Percentiles rank a stretch among this genome's conserved stretches.
Conservation (phyloP, 2,888 invertebrate genomes). For the Drosophila neutralis region DNA sequence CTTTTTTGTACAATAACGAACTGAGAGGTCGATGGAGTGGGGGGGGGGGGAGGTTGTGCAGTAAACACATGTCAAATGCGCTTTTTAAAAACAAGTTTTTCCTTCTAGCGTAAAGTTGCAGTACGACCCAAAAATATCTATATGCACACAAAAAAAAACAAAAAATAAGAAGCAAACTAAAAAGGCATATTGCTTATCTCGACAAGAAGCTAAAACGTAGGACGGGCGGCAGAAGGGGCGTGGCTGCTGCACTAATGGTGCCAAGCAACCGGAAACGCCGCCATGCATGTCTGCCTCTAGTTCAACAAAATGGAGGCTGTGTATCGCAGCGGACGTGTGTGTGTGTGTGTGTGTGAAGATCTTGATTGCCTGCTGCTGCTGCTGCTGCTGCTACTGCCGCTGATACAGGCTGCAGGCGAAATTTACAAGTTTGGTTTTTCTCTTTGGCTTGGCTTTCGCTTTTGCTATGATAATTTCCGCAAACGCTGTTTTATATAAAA, state of each 20-base stretch:
- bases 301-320: conserved; percentile 75
- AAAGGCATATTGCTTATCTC: conserved; percentile 72
- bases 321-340: conserved; percentile 43
- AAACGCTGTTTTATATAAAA: conserved; percentile 62
- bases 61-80: conserved; percentile 80
- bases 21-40: rapidly evolving
- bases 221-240: conserved; percentile 41
- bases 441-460: conserved; percentile 17
- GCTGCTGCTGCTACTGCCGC: conserved; percentile 37
- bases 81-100: conserved; percentile 78
- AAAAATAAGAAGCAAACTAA: not conserved
- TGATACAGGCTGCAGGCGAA: conserved; percentile 44
- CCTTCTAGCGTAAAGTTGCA: conserved; percentile 71
- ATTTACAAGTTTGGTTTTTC: conserved; percentile 48
- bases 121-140: conserved; percentile 20
- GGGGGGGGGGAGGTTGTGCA: conserved; percentile 37
- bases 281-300: conserved; percentile 78
- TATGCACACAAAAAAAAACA: conserved; percentile 8
- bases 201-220: conserved; percentile 71
- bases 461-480: conserved; percentile 77
- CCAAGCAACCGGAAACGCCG: conserved; percentile 81
- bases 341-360: conserved; percentile 41
- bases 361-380: conserved; percentile 76
- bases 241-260: conserved; percentile 79
- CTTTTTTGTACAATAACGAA: conserved; percentile 43